Percentiles rank a stretch among this genome's conserved stretches.
Conservation (phyloP, 1,140 invertebrate species). For the Pomacea maculata region DNA sequence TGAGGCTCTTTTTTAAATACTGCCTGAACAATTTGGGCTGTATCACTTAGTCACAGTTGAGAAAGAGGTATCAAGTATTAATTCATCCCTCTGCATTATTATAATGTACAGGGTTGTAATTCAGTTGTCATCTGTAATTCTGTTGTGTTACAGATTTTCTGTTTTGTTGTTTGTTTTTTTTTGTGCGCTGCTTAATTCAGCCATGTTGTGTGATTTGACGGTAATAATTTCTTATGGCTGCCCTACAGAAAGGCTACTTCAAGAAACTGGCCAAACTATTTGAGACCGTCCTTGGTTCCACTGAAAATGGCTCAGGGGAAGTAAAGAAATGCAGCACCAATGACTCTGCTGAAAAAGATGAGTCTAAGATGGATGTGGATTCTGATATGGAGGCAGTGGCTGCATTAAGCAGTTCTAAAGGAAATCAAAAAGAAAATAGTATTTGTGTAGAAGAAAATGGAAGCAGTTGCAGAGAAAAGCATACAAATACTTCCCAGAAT, state of each 20-base stretch:
- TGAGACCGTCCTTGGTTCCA: slow-evolving; percentile 28
- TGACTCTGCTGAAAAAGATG: background rate
- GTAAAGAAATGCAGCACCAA: slow-evolving; percentile 8
- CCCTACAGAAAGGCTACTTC: slow-evolving; percentile 54
- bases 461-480: background rate
- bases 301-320: slow-evolving; percentile 8
- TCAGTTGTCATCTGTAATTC: too few species aligned
- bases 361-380: background rate
- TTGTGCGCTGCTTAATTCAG: background rate
- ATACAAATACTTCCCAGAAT: too few species aligned
- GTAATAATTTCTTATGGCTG: background rate
- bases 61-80: too few species aligned
- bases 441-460: background rate
- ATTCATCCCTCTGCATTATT: too few species aligned
- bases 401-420: background rate
- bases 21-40: too few species aligned
- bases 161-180: background rate
- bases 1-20: too few species aligned
- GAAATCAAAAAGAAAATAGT: background rate
- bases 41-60: too few species aligned
- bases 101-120: too few species aligned
- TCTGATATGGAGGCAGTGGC: too few species aligned
- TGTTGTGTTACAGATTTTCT: too few species aligned
- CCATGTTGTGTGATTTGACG: background rate
- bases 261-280: slow-evolving; percentile 47